Evolutionary conservation across 2,888 invertebrate species (phyloP).

Genomic region (Hydriomena furcata): DNA sequence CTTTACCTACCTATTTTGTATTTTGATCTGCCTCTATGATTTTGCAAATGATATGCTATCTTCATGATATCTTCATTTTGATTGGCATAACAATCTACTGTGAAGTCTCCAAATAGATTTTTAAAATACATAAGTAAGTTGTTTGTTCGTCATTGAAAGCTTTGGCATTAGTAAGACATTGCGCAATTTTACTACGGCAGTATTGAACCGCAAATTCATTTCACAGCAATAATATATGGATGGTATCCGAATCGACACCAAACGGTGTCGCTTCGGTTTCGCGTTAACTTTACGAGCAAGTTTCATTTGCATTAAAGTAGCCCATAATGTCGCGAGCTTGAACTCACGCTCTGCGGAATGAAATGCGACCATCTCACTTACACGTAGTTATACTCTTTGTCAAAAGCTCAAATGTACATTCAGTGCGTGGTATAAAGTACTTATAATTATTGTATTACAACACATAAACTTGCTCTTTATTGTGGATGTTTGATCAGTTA

Average conservation of each 20-base stretch:
- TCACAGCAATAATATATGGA: slow-evolving; percentile 2
- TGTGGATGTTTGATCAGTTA: slow-evolving; percentile 41
- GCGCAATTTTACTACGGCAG: not conserved
- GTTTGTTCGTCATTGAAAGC: too few species aligned
- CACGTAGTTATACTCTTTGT: not conserved
- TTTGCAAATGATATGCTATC: too few species aligned
- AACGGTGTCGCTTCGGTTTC: slow-evolving; percentile 25
- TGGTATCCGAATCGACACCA: slow-evolving; percentile 7
- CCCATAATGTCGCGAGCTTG: slow-evolving; percentile 5
- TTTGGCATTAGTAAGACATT: not conserved
- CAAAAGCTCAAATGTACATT: slow-evolving; percentile 5
- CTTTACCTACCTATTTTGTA: too few species aligned
- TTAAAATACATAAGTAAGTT: too few species aligned
- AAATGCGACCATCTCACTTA: slow-evolving; percentile 7
- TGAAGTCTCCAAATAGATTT: too few species aligned
- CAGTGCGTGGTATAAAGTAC: too few species aligned
- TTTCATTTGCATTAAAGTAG: slow-evolving; percentile 14
- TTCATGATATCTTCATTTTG: too few species aligned
- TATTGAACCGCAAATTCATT: not conserved
- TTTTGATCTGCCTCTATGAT: too few species aligned
- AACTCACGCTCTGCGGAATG: slow-evolving; percentile 4
- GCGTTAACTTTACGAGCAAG: slow-evolving; percentile 16
- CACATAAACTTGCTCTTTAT: too few species aligned
- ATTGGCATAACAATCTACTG: too few species aligned
- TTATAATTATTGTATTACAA: too few species aligned